Percentiles rank a stretch among this genome's conserved stretches.
Conservation (phyloP, 2,888 invertebrate genomes). For the Hemistola chrysoprasaria region DNA sequence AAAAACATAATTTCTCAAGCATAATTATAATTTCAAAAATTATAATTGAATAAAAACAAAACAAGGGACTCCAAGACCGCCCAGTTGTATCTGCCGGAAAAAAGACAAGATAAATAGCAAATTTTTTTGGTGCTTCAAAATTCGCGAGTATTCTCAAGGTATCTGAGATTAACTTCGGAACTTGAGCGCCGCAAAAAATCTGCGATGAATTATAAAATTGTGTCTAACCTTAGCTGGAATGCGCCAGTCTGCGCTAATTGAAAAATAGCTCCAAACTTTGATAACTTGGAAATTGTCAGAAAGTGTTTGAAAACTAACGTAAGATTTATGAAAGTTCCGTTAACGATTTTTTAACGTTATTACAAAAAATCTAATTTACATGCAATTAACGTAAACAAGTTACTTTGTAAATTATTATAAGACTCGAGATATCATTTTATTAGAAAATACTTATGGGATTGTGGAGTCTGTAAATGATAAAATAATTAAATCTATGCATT, state of each 20-base stretch:
- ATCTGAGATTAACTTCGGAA: slow-evolving; percentile 48
- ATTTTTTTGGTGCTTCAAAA: slow-evolving; percentile 43
- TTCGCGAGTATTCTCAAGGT: slow-evolving; percentile 45
- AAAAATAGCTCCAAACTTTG: slow-evolving; percentile 11
- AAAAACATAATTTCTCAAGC: not conserved
- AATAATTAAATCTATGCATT: too few relatives aligned
- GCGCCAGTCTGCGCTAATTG: slow-evolving; percentile 19
- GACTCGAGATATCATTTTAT: too few relatives aligned
- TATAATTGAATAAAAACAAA: slow-evolving; percentile 2
- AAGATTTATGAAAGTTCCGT: not conserved
- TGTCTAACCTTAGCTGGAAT: slow-evolving; percentile 17
- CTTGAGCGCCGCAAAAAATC: slow-evolving; percentile 44
- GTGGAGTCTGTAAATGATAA: too few relatives aligned
- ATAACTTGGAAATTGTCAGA: slow-evolving; percentile 2
- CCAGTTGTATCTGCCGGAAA: slow-evolving; percentile 32
- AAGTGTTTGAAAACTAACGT: too few relatives aligned
- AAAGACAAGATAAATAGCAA: slow-evolving; percentile 39
- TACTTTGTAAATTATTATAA: too few relatives aligned
- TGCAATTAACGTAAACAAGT: too few relatives aligned
- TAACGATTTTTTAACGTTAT: too few relatives aligned
- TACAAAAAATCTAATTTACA: too few relatives aligned
- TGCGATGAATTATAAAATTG: slow-evolving; percentile 50
- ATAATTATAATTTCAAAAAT: not conserved
- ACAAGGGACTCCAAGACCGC: slow-evolving; percentile 6
- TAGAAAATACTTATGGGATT: too few relatives aligned